Base-by-base conservation (phyloP, 1,140 invertebrate species). In the Leptoteleia sp. region DNA sequence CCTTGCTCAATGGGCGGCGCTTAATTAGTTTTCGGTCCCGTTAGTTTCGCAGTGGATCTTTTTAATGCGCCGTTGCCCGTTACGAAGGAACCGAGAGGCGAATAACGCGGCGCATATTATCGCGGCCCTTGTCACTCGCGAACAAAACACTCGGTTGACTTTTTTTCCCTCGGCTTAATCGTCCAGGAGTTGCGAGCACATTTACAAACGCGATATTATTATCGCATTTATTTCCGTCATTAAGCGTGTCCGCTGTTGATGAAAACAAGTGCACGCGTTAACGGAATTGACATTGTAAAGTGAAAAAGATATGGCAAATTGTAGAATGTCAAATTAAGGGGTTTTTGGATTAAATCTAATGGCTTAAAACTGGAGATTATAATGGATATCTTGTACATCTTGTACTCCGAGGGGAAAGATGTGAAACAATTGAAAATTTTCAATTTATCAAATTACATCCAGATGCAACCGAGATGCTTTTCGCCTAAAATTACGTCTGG, bases 11-110 rank as follows among this genome's bases (percentile, higher is more conserved):
- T 72, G 33, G 47, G 68, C 50, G 59, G 43, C 50, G 27, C 27
- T 75, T 65, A 65, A 65, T 75, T 65, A 64, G 50, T 50, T 57
- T 15, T 16, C 42, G 13, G 52, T 75, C 13, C 70, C 70, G 70
- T 75, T 75, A 75, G n/a, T 35, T 12, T 3, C 43, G 25, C 13
- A 13, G 1, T 29, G 61, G 59, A n/a, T n/a, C 59, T 61, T 75
- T 75, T 62, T 42, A 47, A 57, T 43, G 52, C 43, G 11, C 1
- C 35, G 16, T 65, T 65, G 31, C 38, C 55, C 40, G 47, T 55
- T 65, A 3, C 31, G n/a, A n/a, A n/a, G n/a, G n/a, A n/a, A n/a
- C n/a, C n/a, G n/a, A n/a, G n/a, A n/a, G n/a, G n/a, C n/a, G n/a
- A n/a, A n/a, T n/a, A n/a, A n/a, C n/a, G n/a, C 45, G 38, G 57